Evolutionary conservation across 2,113 vertebrate species (phyloP).

Genomic region (Shinisaurus crocodilurus): DNA sequence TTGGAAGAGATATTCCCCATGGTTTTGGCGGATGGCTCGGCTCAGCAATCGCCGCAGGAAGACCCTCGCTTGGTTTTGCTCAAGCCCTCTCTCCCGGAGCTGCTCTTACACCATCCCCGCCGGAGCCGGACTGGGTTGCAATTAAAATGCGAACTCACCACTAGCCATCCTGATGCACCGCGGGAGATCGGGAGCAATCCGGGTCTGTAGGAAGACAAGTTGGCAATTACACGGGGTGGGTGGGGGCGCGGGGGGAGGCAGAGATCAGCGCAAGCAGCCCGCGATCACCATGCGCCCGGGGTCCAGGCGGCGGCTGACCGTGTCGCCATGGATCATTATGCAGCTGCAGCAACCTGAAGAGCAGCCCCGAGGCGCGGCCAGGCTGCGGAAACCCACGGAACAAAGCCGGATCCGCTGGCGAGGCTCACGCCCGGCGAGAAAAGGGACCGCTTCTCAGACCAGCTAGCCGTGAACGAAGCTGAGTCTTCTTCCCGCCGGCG

Average conservation of each 20-base stretch:
- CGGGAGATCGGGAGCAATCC: neutral
- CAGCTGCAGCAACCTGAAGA: neutral
- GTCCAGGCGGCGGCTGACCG: neutral
- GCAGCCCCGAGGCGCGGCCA: constrained; percentile 41
- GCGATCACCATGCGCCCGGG: neutral
- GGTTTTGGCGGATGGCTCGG: constrained; percentile 31
- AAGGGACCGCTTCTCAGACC: neutral
- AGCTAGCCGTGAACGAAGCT: neutral
- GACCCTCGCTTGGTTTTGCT: neutral
- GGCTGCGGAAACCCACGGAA: neutral
- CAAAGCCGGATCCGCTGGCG: neutral
- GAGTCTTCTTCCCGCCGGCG: neutral
- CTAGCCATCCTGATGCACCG: neutral
- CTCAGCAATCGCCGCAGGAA: neutral
- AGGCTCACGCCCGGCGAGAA: neutral
- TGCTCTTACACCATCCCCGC: constrained; percentile 8
- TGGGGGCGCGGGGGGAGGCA: neutral
- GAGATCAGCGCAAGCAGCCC: neutral
- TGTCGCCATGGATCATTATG: neutral
- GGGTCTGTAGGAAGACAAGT: neutral
- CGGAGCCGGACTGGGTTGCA: neutral
- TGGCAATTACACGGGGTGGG: neutral
- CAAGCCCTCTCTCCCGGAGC: neutral
- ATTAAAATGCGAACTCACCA: neutral
- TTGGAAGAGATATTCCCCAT: constrained; percentile 98